Base-by-base conservation (phyloP, 1,140 invertebrate species). In the Drosophila insularis region DNA sequence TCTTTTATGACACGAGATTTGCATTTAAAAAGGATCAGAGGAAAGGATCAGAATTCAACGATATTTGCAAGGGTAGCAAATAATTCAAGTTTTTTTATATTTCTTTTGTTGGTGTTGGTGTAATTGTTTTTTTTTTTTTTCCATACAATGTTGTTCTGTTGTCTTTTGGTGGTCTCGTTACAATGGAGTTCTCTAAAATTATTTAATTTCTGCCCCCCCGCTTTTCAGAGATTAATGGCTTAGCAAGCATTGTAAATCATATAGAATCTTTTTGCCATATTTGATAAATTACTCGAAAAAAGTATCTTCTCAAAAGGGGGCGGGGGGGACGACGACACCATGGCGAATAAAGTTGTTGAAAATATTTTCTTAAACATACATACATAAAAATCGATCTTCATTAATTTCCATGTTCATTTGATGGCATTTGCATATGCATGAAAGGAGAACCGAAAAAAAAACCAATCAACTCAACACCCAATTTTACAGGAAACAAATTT, bases 401-500 rank as follows among this genome's bases (percentile, higher is more conserved):
- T 87, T 87, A 84, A 89, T 89, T 87, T 80, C 63, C 65, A 80
- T 80, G 56, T 65, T 68, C 64, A 43, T 62, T 68, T 39, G 32
- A 62, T 39, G 43, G 67, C 43, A 78, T 85, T 81, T 85, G 81
- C 81, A 85, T 75, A 69, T 69, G 58, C 68, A 68, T 46, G 61
- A 46, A 56, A 63, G 27, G 43, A 58, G 55, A 27, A 40, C 17
- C 63, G 60, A 39, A 64, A 40, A 62, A 63, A 72, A 76, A 79
- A 65, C 66, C 71, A 89, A 89, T 89, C 77, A 89, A 81, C 73
- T 87, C 80, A 87, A 89, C 84, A 87, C 84, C 70, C 73, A 80
- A 81, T 71, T 71, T 81, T 81, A 71, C 71, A 76, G 75, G 71
- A 63, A 78, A 70, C 21, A 74, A 84, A 72, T 84, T 89, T 89